Evolutionary conservation across 92 coral and sea anemone genomes (phyloP).

Genomic region (Anthopleura xanthogrammica): DNA sequence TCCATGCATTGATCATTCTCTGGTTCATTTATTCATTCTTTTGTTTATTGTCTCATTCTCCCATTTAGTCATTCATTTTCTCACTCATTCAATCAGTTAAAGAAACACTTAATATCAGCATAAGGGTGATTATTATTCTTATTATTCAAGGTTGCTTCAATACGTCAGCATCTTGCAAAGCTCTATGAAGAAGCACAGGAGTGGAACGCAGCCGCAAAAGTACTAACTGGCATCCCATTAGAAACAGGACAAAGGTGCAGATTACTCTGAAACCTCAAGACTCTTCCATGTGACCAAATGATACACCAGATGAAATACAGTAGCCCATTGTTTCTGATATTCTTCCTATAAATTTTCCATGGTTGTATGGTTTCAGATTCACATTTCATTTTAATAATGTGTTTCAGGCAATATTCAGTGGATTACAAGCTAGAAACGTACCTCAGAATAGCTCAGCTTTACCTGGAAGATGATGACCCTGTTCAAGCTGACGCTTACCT

Average conservation of each 20-base stretch:
- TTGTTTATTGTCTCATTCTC: not conserved
- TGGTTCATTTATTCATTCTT: not conserved
- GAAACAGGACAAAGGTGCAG: slow-evolving; percentile 92
- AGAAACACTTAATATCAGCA: no score
- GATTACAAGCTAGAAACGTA: slow-evolving; percentile 95
- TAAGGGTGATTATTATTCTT: not conserved
- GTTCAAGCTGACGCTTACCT: slow-evolving; percentile 94
- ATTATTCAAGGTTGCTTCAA: slow-evolving; percentile 74
- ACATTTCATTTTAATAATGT: not conserved
- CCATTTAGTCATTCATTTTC: not conserved
- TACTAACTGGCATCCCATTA: slow-evolving; percentile 87
- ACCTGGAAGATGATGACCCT: slow-evolving; percentile 94
- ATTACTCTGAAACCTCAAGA: no score
- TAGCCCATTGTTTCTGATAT: no score
- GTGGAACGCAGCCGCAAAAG: slow-evolving; percentile 96
- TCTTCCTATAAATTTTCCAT: no score
- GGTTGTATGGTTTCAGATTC: no score
- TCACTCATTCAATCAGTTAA: not conserved
- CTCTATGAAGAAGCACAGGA: slow-evolving; percentile 86
- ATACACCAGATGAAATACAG: not conserved
- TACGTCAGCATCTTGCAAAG: slow-evolving; percentile 88
- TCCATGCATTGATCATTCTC: not conserved
- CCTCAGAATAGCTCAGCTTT: slow-evolving; percentile 95
- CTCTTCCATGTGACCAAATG: not conserved
- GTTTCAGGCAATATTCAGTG: slow-evolving; percentile 82